Evolutionary conservation across 37 sponge, comb jelly and placozoan species (phyloP).

Genomic region (Ianthella basta): DNA sequence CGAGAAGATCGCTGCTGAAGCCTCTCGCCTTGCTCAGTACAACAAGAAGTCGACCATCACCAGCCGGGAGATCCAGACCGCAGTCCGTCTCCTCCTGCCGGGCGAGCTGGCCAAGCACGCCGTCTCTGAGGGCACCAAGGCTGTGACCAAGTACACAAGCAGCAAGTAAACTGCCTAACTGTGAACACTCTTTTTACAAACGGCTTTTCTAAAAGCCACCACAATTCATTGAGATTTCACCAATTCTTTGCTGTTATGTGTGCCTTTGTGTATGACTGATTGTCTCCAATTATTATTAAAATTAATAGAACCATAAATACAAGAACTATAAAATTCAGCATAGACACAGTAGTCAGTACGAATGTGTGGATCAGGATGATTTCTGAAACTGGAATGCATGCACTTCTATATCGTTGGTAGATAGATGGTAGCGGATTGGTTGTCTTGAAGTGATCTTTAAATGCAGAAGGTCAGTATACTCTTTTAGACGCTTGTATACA

Average conservation of each 20-base stretch:
- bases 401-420: too few relatives aligned
- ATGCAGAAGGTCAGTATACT: too few relatives aligned
- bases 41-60: conserved; percentile 98
- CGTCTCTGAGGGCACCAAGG: conserved; percentile 97
- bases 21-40: conserved; percentile 97
- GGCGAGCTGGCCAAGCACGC: conserved; percentile 98
- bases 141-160: conserved; percentile 99
- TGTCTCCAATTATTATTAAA: too few relatives aligned
- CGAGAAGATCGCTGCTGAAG: conserved; percentile 90
- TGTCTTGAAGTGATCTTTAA: too few relatives aligned
- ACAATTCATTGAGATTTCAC: conserved; percentile 9
- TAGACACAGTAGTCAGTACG: too few relatives aligned
- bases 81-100: conserved; percentile 93
- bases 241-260: neutral
- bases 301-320: neutral
- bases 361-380: too few relatives aligned
- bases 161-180: conserved; percentile 75
- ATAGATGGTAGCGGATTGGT: too few relatives aligned
- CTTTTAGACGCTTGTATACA: too few relatives aligned
- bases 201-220: conserved; percentile 81
- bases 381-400: too few relatives aligned
- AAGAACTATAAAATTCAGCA: too few relatives aligned
- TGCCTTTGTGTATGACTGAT: too few relatives aligned
- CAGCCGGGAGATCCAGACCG: conserved; percentile 96
- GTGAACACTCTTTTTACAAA: conserved; percentile 13